Evolutionary conservation across 2,113 vertebrate species (phyloP).

Genomic region (Chauna torquata): DNA sequence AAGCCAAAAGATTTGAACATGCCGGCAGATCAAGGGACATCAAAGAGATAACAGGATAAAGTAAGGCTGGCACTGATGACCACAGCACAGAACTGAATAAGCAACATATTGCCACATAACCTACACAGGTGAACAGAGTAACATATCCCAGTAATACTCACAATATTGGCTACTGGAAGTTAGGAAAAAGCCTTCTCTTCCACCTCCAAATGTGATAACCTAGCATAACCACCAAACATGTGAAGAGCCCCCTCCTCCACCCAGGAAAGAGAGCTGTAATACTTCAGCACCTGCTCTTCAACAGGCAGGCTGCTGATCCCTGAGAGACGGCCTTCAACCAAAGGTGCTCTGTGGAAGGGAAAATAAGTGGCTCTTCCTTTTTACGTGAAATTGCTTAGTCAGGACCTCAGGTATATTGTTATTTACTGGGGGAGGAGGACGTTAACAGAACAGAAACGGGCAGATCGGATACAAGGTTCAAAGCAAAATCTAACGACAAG

Average conservation of each 20-base stretch:
- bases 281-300: neutral
- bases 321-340: neutral
- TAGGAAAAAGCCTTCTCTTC: neutral
- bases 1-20: neutral
- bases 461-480: neutral
- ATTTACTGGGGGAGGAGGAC: fast-evolving
- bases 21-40: neutral
- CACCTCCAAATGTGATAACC: neutral
- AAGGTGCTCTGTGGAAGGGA: neutral
- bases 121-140: neutral
- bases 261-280: neutral
- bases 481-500: neutral
- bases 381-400: neutral
- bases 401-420: neutral
- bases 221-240: neutral
- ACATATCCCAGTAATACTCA: neutral
- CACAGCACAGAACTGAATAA: neutral
- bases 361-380: neutral
- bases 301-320: neutral
- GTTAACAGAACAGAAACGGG: neutral
- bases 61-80: neutral
- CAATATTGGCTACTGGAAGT: neutral
- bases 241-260: neutral
- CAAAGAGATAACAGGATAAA: neutral
- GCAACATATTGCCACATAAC: fast-evolving